phyloP scores from a whole-genome alignment of 2,797 vertebrate species.

The Apodemus agrarius region DNA sequence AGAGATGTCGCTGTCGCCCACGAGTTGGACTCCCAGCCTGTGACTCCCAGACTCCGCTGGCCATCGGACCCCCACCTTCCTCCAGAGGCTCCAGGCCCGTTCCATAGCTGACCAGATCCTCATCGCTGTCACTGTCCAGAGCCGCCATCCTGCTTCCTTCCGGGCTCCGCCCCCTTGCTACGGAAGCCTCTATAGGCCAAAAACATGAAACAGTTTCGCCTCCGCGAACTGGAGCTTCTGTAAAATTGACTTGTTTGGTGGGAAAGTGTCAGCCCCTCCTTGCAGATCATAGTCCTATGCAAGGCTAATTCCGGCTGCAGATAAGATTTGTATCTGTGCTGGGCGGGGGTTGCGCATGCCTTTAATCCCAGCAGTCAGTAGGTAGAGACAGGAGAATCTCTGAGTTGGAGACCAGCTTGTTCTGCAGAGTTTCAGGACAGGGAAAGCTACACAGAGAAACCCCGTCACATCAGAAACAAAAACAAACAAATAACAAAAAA shows the following conservation, averaged over 20 bases:
- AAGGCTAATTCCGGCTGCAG: background rate
- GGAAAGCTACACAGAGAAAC: background rate
- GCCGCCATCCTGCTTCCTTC: constrained; percentile 89
- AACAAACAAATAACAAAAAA: background rate
- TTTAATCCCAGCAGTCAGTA: background rate
- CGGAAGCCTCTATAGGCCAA: constrained; percentile 36
- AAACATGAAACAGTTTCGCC: background rate
- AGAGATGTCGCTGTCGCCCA: background rate
- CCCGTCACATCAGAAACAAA: background rate
- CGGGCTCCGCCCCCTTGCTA: constrained; percentile 67
- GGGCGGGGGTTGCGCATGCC: background rate
- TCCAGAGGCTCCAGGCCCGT: constrained; percentile 92
- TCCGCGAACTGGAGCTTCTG: accelerated
- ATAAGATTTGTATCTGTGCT: background rate
- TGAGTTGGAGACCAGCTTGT: background rate
- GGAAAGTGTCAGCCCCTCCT: background rate
- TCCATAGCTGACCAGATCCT: constrained; percentile 92
- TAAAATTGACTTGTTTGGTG: background rate
- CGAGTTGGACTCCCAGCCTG: background rate
- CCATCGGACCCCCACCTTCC: constrained; percentile 89
- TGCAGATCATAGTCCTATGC: background rate
- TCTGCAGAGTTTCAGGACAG: background rate
- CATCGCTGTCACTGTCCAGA: constrained; percentile 86
- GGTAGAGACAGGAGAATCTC: background rate
- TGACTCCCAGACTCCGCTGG: background rate